phyloP scores from a whole-genome alignment of 2,888 invertebrate species.

The Andrena flavipes region DNA sequence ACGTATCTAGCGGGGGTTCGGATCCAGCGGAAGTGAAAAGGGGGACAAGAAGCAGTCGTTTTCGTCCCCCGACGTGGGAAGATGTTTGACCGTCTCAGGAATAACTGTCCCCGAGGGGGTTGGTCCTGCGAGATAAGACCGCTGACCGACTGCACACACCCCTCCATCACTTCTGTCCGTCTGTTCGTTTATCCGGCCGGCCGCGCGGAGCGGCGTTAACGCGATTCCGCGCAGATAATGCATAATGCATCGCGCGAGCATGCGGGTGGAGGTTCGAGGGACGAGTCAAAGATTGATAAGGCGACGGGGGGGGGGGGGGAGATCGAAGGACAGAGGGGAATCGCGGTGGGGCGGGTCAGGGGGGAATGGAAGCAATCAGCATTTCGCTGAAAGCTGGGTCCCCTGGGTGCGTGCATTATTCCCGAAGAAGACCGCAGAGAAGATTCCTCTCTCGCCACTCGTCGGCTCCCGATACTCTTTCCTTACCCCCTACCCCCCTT shows the following conservation, averaged over 20 bases:
- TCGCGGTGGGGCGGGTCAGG: constrained; percentile 50
- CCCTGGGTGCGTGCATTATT: constrained; percentile 74
- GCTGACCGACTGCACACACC: constrained; percentile 4
- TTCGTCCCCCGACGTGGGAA: neutral
- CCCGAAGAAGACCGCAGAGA: constrained; percentile 68
- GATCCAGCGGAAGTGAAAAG: neutral
- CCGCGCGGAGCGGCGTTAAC: neutral
- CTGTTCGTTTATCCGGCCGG: neutral
- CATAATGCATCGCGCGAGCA: constrained; percentile 16
- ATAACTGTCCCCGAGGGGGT: constrained; percentile 5
- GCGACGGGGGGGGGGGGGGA: neutral
- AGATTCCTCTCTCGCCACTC: constrained; percentile 69
- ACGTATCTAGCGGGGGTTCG: too few species aligned
- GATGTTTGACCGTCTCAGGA: constrained; percentile 2
- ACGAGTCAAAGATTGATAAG: constrained; percentile 69
- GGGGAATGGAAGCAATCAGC: constrained; percentile 78
- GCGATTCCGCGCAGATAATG: constrained; percentile 1
- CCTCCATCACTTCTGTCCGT: constrained; percentile 42
- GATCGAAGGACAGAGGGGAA: constrained; percentile 54
- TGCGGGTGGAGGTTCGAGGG: constrained; percentile 18
- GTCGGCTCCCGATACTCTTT: constrained; percentile 43
- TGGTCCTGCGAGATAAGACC: constrained; percentile 50
- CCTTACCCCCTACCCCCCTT: constrained; percentile 39
- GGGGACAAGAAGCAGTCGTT: neutral
- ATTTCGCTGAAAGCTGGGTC: constrained; percentile 78